Conservation (phyloP, 2,888 invertebrate genomes). For the Physocephala rufipes region DNA sequence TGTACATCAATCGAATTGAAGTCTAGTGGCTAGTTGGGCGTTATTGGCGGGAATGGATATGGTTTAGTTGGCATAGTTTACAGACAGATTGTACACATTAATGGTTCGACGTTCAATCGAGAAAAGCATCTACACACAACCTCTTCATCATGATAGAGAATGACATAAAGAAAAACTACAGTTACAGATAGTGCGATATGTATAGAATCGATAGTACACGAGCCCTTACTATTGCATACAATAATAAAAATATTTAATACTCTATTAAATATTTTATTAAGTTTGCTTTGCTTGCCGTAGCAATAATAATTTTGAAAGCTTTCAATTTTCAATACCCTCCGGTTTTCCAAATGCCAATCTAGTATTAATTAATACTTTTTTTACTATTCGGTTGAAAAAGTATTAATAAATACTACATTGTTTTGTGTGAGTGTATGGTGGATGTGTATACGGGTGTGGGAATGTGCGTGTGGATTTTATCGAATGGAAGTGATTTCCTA, state of each 20-base stretch:
- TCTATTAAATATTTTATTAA: conserved; percentile 10
- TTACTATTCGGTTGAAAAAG: conserved; percentile 37
- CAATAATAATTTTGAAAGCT: conserved; percentile 46
- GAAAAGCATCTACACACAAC: conserved; percentile 44
- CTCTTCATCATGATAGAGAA: too few relatives aligned
- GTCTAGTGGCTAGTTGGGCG: background rate
- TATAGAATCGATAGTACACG: conserved; percentile 39
- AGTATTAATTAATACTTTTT: conserved; percentile 43
- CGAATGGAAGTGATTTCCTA: background rate
- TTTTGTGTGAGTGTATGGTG: background rate
- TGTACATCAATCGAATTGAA: background rate
- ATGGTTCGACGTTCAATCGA: conserved; percentile 66
- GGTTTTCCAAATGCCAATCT: conserved; percentile 24
- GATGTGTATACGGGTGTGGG: conserved; percentile 10
- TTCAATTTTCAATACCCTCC: conserved; percentile 35
- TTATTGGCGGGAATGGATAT: background rate
- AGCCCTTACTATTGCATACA: conserved; percentile 6
- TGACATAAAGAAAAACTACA: too few relatives aligned
- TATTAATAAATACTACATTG: conserved; percentile 41
- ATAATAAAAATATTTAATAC: background rate
- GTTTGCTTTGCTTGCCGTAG: conserved; percentile 31
- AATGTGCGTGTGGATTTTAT: conserved; percentile 30
- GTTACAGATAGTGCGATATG: conserved; percentile 14
- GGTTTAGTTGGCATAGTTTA: conserved; percentile 26
- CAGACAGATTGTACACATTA: conserved; percentile 63